Evolutionary conservation across 1,140 invertebrate genomes (phyloP).

Genomic region (Cydia splendana): DNA sequence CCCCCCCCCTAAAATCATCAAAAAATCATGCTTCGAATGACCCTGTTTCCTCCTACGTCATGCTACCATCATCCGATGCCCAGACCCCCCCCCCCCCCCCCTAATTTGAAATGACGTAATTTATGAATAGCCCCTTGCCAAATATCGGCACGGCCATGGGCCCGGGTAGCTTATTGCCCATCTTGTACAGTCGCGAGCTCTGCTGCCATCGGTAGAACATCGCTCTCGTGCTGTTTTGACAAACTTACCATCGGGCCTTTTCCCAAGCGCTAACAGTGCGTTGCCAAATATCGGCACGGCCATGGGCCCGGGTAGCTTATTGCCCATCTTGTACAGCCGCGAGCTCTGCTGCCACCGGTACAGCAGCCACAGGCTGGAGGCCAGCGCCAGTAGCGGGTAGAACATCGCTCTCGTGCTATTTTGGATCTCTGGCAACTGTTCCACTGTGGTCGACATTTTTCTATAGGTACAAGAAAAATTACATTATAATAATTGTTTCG

Average conservation of each 20-base stretch:
- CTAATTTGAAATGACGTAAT: no score
- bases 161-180: conserved; percentile 79
- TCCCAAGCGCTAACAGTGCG: conserved; percentile 75
- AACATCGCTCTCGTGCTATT: conserved; percentile 47
- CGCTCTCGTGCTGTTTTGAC: no score
- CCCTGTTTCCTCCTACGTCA: no score
- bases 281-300: conserved; percentile 82
- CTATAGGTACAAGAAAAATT: conserved; percentile 37
- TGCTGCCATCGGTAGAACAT: conserved; percentile 61
- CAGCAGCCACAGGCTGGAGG: conserved; percentile 55
- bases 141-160: conserved; percentile 80
- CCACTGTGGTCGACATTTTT: conserved; percentile 57
- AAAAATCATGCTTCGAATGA: no score
- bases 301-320: conserved; percentile 77
- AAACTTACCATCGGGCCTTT: conserved; percentile 76
- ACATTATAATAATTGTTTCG: no score
- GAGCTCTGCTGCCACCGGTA: conserved; percentile 69
- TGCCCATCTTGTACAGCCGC: conserved; percentile 68
- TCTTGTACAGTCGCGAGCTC: conserved; percentile 57
- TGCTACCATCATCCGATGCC: no score
- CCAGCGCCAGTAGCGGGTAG: conserved; percentile 55
- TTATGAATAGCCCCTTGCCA: no score
- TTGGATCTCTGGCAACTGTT: conserved; percentile 44
- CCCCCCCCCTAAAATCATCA: no score
- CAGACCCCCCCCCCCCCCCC: no score